Percentiles rank a stretch among this genome's conserved stretches.
Evolutionary conservation across 53 echinoderm and acorn worm genomes (phyloP).

Genomic region (Mesocentrotus franciscanus): DNA sequence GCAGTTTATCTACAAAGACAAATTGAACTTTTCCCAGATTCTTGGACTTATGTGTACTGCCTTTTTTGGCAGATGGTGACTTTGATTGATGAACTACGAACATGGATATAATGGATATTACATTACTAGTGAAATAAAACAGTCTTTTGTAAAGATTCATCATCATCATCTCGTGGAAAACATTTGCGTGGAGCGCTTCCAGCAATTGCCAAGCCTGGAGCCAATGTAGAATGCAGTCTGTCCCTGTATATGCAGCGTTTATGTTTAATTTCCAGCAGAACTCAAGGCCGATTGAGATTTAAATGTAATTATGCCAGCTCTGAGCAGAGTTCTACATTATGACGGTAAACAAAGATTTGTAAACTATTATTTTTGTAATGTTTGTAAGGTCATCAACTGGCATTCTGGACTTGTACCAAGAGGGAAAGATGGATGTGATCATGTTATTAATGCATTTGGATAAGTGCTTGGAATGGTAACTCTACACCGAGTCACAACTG

Average conservation of each 20-base stretch:
- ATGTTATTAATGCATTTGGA: background rate
- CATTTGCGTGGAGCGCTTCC: background rate
- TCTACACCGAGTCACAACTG: background rate
- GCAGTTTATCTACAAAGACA: background rate
- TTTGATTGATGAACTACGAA: constrained; percentile 14
- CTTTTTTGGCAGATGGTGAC: constrained; percentile 11
- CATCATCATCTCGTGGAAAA: constrained; percentile 21
- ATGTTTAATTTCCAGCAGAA: background rate
- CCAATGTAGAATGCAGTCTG: constrained; percentile 7
- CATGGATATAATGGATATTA: constrained; percentile 47
- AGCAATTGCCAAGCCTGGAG: constrained; percentile 11
- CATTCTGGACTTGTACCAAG: background rate
- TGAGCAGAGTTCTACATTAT: background rate
- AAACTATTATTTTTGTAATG: constrained; percentile 42
- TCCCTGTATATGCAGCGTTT: background rate
- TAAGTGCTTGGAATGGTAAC: background rate
- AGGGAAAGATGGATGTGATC: background rate
- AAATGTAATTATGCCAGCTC: background rate
- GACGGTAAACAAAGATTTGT: constrained; percentile 12
- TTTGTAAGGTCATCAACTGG: constrained; percentile 19
- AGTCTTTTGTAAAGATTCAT: constrained; percentile 47
- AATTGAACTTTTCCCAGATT: background rate
- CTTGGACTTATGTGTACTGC: constrained; percentile 43
- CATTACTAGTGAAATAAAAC: constrained; percentile 5
- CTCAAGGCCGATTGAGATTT: background rate